Evolutionary conservation across 1,140 invertebrate genomes (phyloP), one percentile per base, ranked within the genome.

Genomic region (Microplitis demolitor): DNA sequence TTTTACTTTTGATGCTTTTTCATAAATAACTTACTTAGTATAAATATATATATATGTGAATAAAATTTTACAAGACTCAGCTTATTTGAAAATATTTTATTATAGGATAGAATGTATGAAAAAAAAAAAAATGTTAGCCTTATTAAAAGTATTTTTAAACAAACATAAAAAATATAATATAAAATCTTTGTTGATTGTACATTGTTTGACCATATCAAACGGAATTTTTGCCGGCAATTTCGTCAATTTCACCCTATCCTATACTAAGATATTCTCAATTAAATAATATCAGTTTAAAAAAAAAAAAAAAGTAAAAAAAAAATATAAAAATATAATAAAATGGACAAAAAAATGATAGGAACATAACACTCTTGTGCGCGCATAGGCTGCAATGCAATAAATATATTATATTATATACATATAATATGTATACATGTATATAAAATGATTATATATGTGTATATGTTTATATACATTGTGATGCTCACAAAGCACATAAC

Each of bases 381-480:
- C 82, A 83, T 86, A 86, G 78, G 78, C 83, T 86, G 80, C 82
- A 84, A 85, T 86, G 84, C 84, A 86, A 86, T 86, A 87, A 87
- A 82, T 80, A 85, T 78, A 78, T 39, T 58, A 58, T 35, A 70
- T 62, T 70, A 60, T 61, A 53, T 45, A 45, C 39, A 45, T 45
- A 45, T 11, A 53, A 31, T 60, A 34, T 37, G 31, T 62, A 34
- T 70, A 70, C 24, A 24, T 2, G 2, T 24, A 24, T 24, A 24
- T 24, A 24, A 24, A 24, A 24, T 61, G 51, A 50, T 45, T 62
- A 64, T 51, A 63, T 61, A 69, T 67, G 6, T 71, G 69, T 69
- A 75, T 72, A 75, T 56, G 69, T 64, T 53, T 76, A 76, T 76
- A 79, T 77, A 83, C 82, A 86, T 84, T 86, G 85, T 83, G 82